Evolutionary conservation across 92 coral and sea anemone genomes (phyloP), one percentile per base, ranked within the genome.

Genomic region (Epizoanthus scotinus): DNA sequence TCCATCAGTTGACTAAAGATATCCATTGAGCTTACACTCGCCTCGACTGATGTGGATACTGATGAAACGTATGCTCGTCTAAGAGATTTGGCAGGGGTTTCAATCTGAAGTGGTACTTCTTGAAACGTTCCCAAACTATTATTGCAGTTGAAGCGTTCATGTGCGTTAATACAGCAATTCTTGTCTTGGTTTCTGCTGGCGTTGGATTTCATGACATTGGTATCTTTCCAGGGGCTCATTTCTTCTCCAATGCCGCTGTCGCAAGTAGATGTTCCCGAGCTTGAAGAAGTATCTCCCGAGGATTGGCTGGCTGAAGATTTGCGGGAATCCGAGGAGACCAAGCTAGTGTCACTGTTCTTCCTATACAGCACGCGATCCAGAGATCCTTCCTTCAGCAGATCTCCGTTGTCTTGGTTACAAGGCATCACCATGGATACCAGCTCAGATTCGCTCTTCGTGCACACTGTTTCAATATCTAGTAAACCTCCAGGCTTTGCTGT

Each of bases 171-270:
- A 31, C 13, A 12, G 42, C 56, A 59, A 18, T 3, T 7, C 12
- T n/a, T 58, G 14, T 24, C 8, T 8, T 49, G 3, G 10, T 12
- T 40, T n/a, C 36, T 75, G 28, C 15, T 17, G 36, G 34, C 14
- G 12, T 17, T 67, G 27, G 7, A n/a, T 36, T 25, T 17, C 14
- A 18, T 5, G 66, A 52, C 67, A 29, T 2, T 8, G 10, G 7
- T 8, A 12, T 0, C 36, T 5, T 64, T 27, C 38, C 2, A 20
- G 8, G 47, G 69, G 69, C 14, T 64, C 6, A 75, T 20, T 0
- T 75, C 81, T 38, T 75, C 81, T 62, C 81, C 81, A 0, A 75
- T 3, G 18, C 81, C 81, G 24, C 81, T 75, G 31, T 75, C 81
- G 26, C 44, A 57, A 57, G 67, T 34, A 40, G 42, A 62, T 36